These are phyloP conservation scores for Sipha flava DNA, from an alignment of 1,140 invertebrate genomes.

Conservation along the genomic window DNA sequence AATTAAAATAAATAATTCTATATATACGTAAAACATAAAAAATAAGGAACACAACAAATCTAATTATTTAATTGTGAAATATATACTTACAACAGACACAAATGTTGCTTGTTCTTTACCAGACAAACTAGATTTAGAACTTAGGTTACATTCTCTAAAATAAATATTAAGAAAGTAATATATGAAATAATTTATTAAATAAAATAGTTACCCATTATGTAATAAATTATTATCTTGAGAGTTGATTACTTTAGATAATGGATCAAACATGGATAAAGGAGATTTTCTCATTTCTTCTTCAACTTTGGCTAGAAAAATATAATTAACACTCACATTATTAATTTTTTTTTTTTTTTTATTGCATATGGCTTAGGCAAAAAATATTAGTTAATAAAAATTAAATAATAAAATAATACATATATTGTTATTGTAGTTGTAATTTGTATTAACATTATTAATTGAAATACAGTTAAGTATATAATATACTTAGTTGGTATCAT, in stretches of 20 bases:
- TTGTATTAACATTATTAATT: no score
- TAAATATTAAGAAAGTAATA: slow-evolving; percentile 40
- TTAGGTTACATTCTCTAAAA: slow-evolving; percentile 14
- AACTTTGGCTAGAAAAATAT: slow-evolving; percentile 46
- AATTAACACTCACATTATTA: no score
- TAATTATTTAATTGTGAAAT: slow-evolving; percentile 4
- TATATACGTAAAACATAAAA: not conserved
- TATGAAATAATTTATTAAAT: not conserved
- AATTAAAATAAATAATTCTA: slow-evolving; percentile 34
- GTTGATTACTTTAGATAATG: slow-evolving; percentile 21
- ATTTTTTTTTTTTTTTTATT: no score
- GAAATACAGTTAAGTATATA: no score
- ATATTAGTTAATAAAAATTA: no score
- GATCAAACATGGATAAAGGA: slow-evolving; percentile 40
- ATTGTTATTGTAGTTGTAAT: no score
- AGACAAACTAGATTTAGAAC: slow-evolving; percentile 3
- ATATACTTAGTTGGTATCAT: no score
- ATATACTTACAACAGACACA: slow-evolving; percentile 61
- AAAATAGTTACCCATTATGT: slow-evolving; percentile 35
- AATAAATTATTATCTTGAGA: slow-evolving; percentile 8
- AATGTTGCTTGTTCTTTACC: slow-evolving; percentile 56
- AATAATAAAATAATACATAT: no score
- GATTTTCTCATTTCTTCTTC: slow-evolving; percentile 52
- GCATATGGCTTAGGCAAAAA: no score
- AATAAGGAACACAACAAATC: not conserved